phyloP scores from a whole-genome alignment of 2,797 vertebrate species.

The Eupleurogrammus muticus region DNA sequence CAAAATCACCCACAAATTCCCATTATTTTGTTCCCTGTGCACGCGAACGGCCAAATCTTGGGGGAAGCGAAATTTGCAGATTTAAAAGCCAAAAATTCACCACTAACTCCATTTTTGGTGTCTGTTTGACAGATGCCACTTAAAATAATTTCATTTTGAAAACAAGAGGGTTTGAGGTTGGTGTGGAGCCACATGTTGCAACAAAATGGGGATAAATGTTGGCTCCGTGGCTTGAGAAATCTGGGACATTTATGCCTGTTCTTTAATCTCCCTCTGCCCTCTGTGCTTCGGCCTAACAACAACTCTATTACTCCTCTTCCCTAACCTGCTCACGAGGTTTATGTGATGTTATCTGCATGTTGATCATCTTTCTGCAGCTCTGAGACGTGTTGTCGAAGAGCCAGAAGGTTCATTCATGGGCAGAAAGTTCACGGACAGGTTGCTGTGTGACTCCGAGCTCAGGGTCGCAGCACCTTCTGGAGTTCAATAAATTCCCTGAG shows the following conservation, averaged over 20 bases:
- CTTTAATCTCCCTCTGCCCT: neutral
- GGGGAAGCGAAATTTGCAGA: constrained; percentile 15
- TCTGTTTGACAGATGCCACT: constrained; percentile 30
- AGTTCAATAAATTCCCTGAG: constrained; percentile 75
- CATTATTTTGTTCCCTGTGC: constrained; percentile 11
- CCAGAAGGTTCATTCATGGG: constrained; percentile 27
- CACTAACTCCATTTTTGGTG: constrained; percentile 23
- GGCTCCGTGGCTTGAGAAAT: constrained; percentile 13
- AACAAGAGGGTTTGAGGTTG: constrained; percentile 38
- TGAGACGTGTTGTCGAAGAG: constrained; percentile 27
- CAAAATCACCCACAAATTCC: constrained; percentile 26
- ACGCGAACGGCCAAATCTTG: constrained; percentile 23
- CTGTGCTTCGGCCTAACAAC: neutral
- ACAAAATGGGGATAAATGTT: constrained; percentile 9
- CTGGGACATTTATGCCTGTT: neutral
- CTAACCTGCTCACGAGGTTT: neutral
- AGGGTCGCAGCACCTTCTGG: constrained; percentile 73
- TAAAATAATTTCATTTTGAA: constrained; percentile 38
- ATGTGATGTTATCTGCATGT: neutral
- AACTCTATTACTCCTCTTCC: neutral
- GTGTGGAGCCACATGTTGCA: constrained; percentile 30
- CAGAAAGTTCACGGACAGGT: constrained; percentile 63
- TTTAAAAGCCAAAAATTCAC: constrained; percentile 36
- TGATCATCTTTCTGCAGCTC: constrained; percentile 50
- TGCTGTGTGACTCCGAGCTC: constrained; percentile 61